These are phyloP conservation scores for Ptychadena robeensis DNA, from an alignment of 2,797 vertebrate genomes.

Conservation along the genomic window DNA sequence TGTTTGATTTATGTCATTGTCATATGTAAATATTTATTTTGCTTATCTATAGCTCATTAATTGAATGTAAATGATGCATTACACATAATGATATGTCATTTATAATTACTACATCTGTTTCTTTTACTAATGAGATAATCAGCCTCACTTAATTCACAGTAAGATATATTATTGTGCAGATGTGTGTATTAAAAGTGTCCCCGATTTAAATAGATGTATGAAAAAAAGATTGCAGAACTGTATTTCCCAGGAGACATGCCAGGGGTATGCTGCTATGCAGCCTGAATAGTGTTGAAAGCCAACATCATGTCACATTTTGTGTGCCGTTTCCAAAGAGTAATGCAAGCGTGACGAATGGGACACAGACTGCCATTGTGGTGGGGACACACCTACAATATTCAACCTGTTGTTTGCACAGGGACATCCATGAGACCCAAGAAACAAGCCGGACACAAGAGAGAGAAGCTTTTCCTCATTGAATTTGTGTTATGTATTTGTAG, in stretches of 20 bases:
- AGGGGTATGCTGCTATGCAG: conserved; percentile 90
- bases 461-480: conserved; percentile 66
- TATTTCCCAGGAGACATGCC: conserved; percentile 90
- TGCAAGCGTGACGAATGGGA: conserved; percentile 97
- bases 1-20: no score
- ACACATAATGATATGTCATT: no score
- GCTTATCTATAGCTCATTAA: no score
- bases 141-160: background rate
- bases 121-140: background rate
- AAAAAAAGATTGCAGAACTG: conserved; percentile 57
- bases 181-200: conserved; percentile 9
- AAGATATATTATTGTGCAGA: background rate
- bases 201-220: conserved; percentile 7
- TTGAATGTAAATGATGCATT: no score
- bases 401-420: conserved; percentile 99
- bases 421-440: conserved; percentile 82
- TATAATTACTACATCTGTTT: no score
- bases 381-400: conserved; percentile 97
- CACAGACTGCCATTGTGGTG: conserved; percentile 95
- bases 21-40: no score
- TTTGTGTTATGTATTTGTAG: background rate
- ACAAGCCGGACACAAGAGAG: conserved; percentile 73
- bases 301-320: conserved; percentile 86
- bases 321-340: conserved; percentile 84
- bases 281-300: conserved; percentile 89